Percentiles rank a stretch among this genome's conserved stretches.
Conservation (phyloP, 2,113 vertebrate species). For the Tonatia bakeri region DNA sequence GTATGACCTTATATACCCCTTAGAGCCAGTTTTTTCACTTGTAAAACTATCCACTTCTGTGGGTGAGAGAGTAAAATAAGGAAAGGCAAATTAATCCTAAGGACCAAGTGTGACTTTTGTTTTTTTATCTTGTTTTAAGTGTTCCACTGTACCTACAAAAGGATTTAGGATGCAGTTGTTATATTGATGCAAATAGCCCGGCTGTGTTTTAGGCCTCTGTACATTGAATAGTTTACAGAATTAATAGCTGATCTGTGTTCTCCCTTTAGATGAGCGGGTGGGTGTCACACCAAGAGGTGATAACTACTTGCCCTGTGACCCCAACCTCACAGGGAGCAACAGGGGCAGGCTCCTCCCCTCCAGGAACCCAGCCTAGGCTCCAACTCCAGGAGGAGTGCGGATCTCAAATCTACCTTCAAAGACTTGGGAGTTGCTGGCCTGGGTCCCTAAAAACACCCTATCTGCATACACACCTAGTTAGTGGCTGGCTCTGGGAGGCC, state of each 20-base stretch:
- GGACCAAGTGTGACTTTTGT: neutral
- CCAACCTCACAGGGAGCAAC: accelerated
- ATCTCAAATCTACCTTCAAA: neutral
- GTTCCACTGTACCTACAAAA: neutral
- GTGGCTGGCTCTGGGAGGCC: neutral
- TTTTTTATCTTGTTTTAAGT: neutral
- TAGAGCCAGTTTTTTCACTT: neutral
- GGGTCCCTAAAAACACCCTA: neutral
- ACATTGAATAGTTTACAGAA: neutral
- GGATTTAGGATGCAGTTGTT: neutral
- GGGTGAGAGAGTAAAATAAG: neutral
- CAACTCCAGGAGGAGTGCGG: neutral
- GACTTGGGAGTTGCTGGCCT: neutral
- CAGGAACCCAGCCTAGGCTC: neutral
- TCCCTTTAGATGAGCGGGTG: neutral
- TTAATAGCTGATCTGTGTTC: neutral
- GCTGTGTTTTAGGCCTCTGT: neutral
- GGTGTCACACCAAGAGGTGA: neutral
- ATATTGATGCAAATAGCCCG: neutral
- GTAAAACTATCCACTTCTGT: neutral
- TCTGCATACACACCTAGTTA: too few relatives aligned
- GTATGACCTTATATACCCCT: neutral
- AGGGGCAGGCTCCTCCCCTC: neutral
- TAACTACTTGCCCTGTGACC: accelerated
- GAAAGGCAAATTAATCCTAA: neutral